phyloP scores from a whole-genome alignment of 2,888 invertebrate genomes.

The Biston stratarius region DNA sequence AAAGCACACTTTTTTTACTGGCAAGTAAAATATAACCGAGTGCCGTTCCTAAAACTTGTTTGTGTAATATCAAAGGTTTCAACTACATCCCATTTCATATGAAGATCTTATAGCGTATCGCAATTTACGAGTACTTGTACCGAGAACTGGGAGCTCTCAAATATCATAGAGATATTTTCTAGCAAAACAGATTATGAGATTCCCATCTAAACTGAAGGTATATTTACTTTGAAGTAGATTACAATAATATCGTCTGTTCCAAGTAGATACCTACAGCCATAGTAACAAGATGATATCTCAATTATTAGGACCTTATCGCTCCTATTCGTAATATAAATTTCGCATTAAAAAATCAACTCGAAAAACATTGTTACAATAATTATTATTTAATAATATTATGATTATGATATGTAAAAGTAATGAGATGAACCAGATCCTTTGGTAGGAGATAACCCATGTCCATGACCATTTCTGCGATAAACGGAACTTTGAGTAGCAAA shows the following conservation, averaged over 20 bases:
- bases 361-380: too few relatives aligned
- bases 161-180: conserved; percentile 23
- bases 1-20: background rate
- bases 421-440: background rate
- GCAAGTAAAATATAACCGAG: background rate
- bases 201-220: background rate
- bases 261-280: too few relatives aligned
- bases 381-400: too few relatives aligned
- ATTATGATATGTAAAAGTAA: too few relatives aligned
- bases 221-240: conserved; percentile 3
- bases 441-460: background rate
- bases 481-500: too few relatives aligned
- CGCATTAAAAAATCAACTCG: too few relatives aligned
- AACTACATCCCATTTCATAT: conserved; percentile 5
- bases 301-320: too few relatives aligned
- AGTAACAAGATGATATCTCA: too few relatives aligned
- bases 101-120: conserved; percentile 12
- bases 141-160: conserved; percentile 20
- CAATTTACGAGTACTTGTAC: conserved; percentile 24
- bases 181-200: conserved; percentile 19
- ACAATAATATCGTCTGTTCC: background rate
- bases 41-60: background rate
- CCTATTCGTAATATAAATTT: too few relatives aligned
- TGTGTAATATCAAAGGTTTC: conserved; percentile 14
- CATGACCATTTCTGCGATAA: too few relatives aligned